Evolutionary conservation across 2,113 vertebrate genomes (phyloP).

Genomic region (Oryctolagus cuniculus): DNA sequence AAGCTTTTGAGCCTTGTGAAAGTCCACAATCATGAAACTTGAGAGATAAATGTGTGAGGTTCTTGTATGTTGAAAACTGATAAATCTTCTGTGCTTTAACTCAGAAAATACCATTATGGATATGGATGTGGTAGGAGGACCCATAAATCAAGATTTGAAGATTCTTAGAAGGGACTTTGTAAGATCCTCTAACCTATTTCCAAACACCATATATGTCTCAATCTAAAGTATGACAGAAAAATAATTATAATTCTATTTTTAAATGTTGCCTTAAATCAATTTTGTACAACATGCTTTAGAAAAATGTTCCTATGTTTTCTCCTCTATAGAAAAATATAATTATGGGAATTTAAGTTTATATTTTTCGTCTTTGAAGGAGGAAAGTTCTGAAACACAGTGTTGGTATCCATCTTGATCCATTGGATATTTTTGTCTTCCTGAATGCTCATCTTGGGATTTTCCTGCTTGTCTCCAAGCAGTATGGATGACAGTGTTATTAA

Average conservation of each 20-base stretch:
- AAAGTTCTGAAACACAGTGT: not conserved
- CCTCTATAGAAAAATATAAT: conserved; percentile 19
- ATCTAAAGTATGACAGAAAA: conserved; percentile 47
- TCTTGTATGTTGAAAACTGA: conserved; percentile 28
- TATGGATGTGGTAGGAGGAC: not conserved
- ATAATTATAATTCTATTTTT: conserved; percentile 23
- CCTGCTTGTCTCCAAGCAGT: not conserved
- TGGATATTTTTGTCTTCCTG: not conserved
- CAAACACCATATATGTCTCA: conserved; percentile 42
- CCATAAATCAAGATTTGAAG: conserved; percentile 61
- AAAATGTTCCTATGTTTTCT: conserved; percentile 42
- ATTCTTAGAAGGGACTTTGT: conserved; percentile 45
- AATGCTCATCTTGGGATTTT: not conserved
- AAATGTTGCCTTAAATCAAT: conserved; percentile 47
- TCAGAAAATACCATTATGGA: conserved; percentile 44
- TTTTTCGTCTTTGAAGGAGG: conserved; percentile 34
- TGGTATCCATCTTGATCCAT: not conserved
- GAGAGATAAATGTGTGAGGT: conserved; percentile 54
- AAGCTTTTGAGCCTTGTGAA: conserved; percentile 37
- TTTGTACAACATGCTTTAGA: conserved; percentile 23
- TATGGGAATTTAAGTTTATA: conserved; percentile 29
- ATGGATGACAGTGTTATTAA: not conserved
- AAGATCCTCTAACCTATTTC: not conserved
- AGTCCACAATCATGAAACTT: not conserved
- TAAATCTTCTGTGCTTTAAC: conserved; percentile 61